A percentile compares a stretch with the other conserved stretches of the same genome.
These are phyloP conservation scores for Phylloscopus whistleri DNA, from an alignment of 2,113 vertebrate genomes.

Conservation along the genomic window DNA sequence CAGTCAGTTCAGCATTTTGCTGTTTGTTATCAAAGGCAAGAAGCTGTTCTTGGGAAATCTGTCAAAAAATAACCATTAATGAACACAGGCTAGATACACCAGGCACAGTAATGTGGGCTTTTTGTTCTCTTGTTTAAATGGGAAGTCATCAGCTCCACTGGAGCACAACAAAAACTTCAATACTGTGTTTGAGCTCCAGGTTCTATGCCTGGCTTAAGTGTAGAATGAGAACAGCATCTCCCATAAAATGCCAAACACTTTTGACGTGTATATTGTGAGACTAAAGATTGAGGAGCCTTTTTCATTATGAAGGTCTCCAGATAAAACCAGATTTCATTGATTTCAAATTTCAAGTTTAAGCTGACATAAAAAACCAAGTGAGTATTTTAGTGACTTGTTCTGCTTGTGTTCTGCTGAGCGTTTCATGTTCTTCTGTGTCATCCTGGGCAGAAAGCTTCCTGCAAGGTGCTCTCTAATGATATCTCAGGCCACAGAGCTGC, in stretches of 20 bases:
- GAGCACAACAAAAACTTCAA: not conserved
- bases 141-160: not conserved
- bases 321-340: not conserved
- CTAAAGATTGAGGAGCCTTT: not conserved
- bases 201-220: not conserved
- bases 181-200: not conserved
- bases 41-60: not conserved
- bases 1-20: not conserved
- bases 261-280: not conserved
- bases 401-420: not conserved
- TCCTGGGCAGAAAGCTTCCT: not conserved
- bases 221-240: not conserved
- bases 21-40: not conserved
- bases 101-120: rapidly evolving
- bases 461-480: not conserved
- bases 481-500: not conserved
- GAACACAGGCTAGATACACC: not conserved
- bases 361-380: not conserved
- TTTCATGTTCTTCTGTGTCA: not conserved
- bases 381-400: not conserved
- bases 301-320: not conserved
- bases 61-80: not conserved
- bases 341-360: not conserved
- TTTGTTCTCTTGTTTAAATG: not conserved
- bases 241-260: not conserved